These are phyloP conservation scores for Vidua chalybeata DNA, from an alignment of 2,113 vertebrate species.

Conservation along the genomic window DNA sequence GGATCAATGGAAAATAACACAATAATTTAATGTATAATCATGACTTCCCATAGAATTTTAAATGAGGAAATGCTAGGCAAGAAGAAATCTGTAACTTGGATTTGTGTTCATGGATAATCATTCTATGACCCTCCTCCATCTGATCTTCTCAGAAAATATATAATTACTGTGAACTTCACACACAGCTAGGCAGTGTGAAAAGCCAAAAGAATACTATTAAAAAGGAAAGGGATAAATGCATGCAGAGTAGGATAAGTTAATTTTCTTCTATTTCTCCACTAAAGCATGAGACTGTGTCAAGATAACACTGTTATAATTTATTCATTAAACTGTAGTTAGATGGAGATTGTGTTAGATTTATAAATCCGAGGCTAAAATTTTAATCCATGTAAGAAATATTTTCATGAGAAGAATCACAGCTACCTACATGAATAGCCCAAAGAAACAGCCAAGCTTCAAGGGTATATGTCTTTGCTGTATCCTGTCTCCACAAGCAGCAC, in stretches of 20 bases:
- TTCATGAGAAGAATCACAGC: background rate
- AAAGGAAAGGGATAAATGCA: background rate
- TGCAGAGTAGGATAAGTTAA: background rate
- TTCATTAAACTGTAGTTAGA: background rate
- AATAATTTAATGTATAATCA: background rate
- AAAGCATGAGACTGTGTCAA: background rate
- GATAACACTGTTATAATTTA: background rate
- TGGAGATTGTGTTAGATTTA: background rate
- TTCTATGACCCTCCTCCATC: background rate
- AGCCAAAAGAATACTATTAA: background rate
- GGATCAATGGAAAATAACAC: background rate
- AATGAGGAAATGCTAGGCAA: background rate
- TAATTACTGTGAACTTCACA: background rate
- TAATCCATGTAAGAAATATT: background rate
- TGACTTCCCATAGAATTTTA: background rate
- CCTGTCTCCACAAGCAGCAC: background rate
- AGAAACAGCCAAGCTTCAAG: background rate
- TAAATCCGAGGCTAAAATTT: background rate
- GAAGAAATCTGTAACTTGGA: rapidly evolving
- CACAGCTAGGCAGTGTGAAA: background rate
- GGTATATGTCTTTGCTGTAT: background rate
- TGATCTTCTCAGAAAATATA: background rate
- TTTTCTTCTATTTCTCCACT: background rate
- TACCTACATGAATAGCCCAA: background rate
- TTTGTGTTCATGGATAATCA: background rate